phyloP scores from a whole-genome alignment of 2,113 vertebrate genomes.

The Clinocottus analis region DNA sequence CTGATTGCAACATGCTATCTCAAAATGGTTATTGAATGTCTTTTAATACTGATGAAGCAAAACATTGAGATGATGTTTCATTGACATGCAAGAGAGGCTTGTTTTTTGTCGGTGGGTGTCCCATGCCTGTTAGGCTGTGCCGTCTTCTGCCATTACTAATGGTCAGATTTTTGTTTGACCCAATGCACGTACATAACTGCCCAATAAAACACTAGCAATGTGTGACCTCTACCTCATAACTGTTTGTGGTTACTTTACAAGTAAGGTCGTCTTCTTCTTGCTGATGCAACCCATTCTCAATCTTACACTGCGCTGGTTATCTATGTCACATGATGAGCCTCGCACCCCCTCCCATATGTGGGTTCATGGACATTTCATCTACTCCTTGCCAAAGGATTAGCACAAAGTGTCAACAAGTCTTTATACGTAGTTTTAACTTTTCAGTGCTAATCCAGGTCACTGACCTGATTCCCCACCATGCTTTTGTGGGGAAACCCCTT shows the following conservation, averaged over 20 bases:
- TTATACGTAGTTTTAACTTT: neutral
- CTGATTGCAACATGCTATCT: conserved; percentile 43
- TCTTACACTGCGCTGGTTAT: conserved; percentile 28
- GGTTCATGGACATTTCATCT: neutral
- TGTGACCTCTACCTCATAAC: conserved; percentile 74
- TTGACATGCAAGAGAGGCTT: conserved; percentile 35
- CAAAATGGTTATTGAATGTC: conserved; percentile 57
- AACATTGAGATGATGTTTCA: neutral
- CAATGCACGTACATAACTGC: conserved; percentile 81
- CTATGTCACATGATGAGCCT: conserved; percentile 32
- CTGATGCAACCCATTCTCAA: conserved; percentile 61
- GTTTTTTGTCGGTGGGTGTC: conserved; percentile 26
- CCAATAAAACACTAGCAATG: conserved; percentile 86
- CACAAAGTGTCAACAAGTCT: conserved; percentile 22
- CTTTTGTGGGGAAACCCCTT: conserved; percentile 5
- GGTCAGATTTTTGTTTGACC: conserved; percentile 81
- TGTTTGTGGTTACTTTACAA: conserved; percentile 59
- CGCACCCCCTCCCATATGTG: neutral
- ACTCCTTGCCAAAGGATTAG: neutral
- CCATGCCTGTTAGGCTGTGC: conserved; percentile 55
- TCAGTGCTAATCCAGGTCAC: conserved; percentile 67
- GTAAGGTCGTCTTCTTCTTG: neutral
- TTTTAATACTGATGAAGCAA: conserved; percentile 32
- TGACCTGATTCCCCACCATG: conserved; percentile 71
- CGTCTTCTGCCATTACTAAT: conserved; percentile 68